phyloP scores from a whole-genome alignment of 2,797 vertebrate species.

The Sciurus vulgaris region DNA sequence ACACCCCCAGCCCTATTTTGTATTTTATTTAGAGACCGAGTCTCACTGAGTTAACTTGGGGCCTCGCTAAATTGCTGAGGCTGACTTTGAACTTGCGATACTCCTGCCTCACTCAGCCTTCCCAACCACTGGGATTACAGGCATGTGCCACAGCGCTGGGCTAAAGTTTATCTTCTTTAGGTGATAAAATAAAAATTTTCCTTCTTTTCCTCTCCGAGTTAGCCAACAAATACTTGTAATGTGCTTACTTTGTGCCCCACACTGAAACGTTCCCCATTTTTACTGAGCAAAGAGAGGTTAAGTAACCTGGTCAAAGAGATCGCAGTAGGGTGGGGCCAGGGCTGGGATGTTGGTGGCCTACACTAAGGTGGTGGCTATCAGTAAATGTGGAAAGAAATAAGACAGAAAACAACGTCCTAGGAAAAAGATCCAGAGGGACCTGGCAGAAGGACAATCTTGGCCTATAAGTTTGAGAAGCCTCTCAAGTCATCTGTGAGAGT shows the following conservation, averaged over 20 bases:
- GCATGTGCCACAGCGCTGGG: too few relatives aligned
- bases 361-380: background rate
- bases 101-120: too few relatives aligned
- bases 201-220: background rate
- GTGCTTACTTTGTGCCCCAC: background rate
- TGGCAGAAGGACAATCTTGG: background rate
- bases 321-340: background rate
- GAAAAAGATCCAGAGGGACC: background rate
- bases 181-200: background rate
- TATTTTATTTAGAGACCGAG: too few relatives aligned
- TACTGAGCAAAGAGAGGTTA: slow-evolving; percentile 26
- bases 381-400: background rate
- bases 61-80: too few relatives aligned
- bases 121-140: too few relatives aligned
- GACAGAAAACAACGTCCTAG: background rate
- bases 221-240: slow-evolving; percentile 14
- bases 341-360: background rate
- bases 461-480: background rate
- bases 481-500: background rate
- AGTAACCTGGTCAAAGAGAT: background rate
- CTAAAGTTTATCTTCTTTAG: background rate
- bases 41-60: too few relatives aligned
- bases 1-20: too few relatives aligned
- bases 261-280: background rate
- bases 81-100: too few relatives aligned